Base-by-base conservation (phyloP, 2,888 invertebrate genomes). In the Venusia cambrica region DNA sequence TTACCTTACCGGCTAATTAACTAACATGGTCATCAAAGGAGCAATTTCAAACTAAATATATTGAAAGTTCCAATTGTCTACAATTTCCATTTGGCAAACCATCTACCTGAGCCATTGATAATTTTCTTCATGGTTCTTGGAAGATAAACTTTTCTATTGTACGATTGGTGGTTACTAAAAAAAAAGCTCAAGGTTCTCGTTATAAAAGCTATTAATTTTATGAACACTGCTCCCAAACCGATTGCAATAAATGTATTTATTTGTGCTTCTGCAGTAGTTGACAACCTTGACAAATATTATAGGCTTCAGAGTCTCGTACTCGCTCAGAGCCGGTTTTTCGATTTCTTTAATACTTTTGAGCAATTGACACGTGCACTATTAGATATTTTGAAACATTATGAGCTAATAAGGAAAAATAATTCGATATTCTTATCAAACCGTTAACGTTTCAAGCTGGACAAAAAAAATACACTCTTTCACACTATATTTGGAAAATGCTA, bases 361-460 rank as follows among this genome's bases (percentile, higher is more conserved):
- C 58, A 58, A 62, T 60, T 56, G 57, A 50, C 41, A 53, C 46
- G 48, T 54, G 60, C 49, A 54, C 51, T 54, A 51, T 56, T 58
- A 54, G 50, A 54, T n/a, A n/a, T n/a, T n/a, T n/a, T n/a, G n/a
- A n/a, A n/a, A n/a, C n/a, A n/a, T n/a, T n/a, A n/a, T n/a, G n/a
- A n/a, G n/a, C n/a, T n/a, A n/a, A n/a, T n/a, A n/a, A n/a, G n/a
- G n/a, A n/a, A n/a, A n/a, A n/a, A n/a, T n/a, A n/a, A n/a, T n/a
- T n/a, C n/a, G n/a, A n/a, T n/a, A n/a, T n/a, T n/a, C n/a, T n/a
- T n/a, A n/a, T n/a, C n/a, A n/a, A n/a, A n/a, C n/a, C n/a, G n/a
- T n/a, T n/a, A n/a, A n/a, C n/a, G n/a, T n/a, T n/a, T n/a, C n/a
- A n/a, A n/a, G n/a, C n/a, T n/a, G n/a, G n/a, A n/a, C n/a, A n/a